A percentile compares a stretch with the other conserved stretches of the same genome.
phyloP scores from a whole-genome alignment of 2,113 vertebrate species.

The Macquaria australasica region DNA sequence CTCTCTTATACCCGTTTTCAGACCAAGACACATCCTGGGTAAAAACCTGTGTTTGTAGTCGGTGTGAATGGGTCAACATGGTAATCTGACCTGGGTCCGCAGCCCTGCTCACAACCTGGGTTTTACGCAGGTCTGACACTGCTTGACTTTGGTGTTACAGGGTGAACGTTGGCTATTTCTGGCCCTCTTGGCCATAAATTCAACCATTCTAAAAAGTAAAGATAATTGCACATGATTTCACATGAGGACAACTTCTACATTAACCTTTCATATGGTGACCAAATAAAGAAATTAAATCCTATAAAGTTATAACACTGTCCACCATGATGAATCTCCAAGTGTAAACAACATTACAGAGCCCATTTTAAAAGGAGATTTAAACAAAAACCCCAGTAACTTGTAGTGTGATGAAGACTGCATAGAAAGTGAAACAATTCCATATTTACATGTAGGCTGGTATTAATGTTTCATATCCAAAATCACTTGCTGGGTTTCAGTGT shows the following conservation, averaged over 20 bases:
- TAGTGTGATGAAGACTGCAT: no score
- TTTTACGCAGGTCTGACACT: not conserved
- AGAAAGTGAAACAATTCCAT: no score
- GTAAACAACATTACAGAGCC: not conserved
- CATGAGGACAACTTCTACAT: not conserved
- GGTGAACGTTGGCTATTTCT: not conserved
- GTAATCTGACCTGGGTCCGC: not conserved
- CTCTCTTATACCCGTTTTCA: not conserved
- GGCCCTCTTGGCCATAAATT: not conserved
- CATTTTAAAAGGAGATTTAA: not conserved
- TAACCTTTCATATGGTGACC: not conserved
- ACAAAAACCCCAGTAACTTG: not conserved
- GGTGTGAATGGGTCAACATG: not conserved
- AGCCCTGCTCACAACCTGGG: not conserved
- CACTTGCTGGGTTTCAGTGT: not conserved
- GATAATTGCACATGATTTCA: not conserved
- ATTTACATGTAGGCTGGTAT: no score
- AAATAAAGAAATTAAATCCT: not conserved
- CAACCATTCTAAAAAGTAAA: not conserved
- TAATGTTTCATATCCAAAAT: not conserved
- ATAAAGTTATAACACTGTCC: not conserved
- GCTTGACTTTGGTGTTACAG: not conserved
- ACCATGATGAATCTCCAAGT: not conserved
- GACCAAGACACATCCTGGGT: not conserved
- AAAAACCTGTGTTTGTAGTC: not conserved